A percentile compares a stretch with the other conserved stretches of the same genome.
These are phyloP conservation scores for Pachyrhynchus sulphureomaculatus DNA, from an alignment of 1,140 invertebrate genomes.

Conservation along the genomic window DNA sequence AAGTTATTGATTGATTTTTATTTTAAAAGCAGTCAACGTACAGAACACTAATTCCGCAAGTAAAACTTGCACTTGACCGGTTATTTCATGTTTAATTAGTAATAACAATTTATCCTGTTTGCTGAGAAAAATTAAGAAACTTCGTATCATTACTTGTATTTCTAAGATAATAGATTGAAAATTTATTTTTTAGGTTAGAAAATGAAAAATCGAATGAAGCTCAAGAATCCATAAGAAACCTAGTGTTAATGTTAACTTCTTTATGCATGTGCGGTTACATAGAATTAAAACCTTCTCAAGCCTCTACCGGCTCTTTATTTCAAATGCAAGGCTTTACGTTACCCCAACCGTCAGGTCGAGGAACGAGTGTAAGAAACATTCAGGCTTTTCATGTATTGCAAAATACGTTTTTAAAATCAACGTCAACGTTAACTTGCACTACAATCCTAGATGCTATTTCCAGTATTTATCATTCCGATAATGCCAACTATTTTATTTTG, in stretches of 20 bases:
- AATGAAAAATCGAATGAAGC: slow-evolving; percentile 74
- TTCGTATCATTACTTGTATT: too few relatives aligned
- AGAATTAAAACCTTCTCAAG: slow-evolving; percentile 81
- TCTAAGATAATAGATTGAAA: too few relatives aligned
- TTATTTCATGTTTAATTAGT: too few relatives aligned
- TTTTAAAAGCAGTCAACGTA: too few relatives aligned
- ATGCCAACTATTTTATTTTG: slow-evolving; percentile 98
- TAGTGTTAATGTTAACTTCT: slow-evolving; percentile 90
- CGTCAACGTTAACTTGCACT: slow-evolving; percentile 79
- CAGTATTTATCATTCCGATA: slow-evolving; percentile 95
- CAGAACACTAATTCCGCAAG: too few relatives aligned
- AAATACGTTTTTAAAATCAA: slow-evolving; percentile 89
- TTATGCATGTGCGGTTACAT: slow-evolving; percentile 91
- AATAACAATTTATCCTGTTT: too few relatives aligned
- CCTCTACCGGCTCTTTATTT: slow-evolving; percentile 85
- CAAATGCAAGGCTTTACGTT: slow-evolving; percentile 90
- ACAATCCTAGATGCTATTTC: slow-evolving; percentile 94
- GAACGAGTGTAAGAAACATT: slow-evolving; percentile 87
- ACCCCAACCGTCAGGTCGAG: slow-evolving; percentile 86
- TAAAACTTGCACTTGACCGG: too few relatives aligned
- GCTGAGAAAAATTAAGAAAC: too few relatives aligned
- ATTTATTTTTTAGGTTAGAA: slow-evolving; percentile 63
- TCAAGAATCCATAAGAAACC: slow-evolving; percentile 86
- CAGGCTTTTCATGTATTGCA: slow-evolving; percentile 95
- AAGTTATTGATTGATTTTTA: too few relatives aligned